Base-by-base conservation (phyloP, 2,888 invertebrate species). In the Orthosia gracilis region DNA sequence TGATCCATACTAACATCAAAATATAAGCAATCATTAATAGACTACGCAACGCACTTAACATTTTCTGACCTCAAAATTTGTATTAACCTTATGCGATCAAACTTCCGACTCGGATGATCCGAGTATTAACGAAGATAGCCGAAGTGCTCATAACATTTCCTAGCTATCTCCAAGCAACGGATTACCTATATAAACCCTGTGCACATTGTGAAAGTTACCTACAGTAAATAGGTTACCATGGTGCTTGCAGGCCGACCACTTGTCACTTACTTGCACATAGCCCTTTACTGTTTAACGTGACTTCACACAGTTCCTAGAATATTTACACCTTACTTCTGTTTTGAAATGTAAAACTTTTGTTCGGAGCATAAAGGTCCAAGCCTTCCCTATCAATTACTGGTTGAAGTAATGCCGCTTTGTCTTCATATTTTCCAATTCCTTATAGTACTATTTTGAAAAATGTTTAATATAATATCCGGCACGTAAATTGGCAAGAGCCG, bases 201-300 rank as follows among this genome's bases (percentile, higher is more conserved):
- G 62, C 57, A 68, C 59, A 55, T 79, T 73, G 82, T 85, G 86
- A 86, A 85, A 86, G 85, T 67, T 78, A 63, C 21, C 49, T 21
- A 26, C 63, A 64, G 65, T 62, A 81, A 81, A 84, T 77, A 50
- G 84, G 70, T 76, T 73, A 78, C 73, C 69, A 54, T 81, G 57
- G 62, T 68, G 71, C 47, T 78, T 73, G 52, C 59, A 64, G 65
- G 66, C 57, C 45, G 55, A 55, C 70, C 54, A 75, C 70, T 72
- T 84, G 71, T 69, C 77, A 76, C 61, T 17, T 67, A 57, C 73
- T 63, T 59, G 64, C 13, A 61, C 64, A 69, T 63, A 64, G 62
- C 40, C 58, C 61, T 64, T 70, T 65, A 57, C 63, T 70, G 57
- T 62, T 31, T 11, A 62, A 63, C 23, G 40, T 64, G 54, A 26